A percentile compares a stretch with the other conserved stretches of the same genome.
Evolutionary conservation across 2,888 invertebrate species (phyloP).

Genomic region (Dicranocentrus wangi): DNA sequence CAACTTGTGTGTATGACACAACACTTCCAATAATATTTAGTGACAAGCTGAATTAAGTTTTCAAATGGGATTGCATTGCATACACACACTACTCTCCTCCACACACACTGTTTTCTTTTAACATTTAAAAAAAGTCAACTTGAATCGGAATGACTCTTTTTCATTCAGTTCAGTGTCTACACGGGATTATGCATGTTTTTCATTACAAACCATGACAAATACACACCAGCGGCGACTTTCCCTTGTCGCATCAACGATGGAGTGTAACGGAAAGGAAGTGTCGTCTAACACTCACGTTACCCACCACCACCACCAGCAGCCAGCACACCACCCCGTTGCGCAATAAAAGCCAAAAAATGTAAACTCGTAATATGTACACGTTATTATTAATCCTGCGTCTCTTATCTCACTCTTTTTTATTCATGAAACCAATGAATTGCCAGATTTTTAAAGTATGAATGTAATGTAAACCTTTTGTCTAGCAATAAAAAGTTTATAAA

Average conservation of each 20-base stretch:
- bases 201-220: background rate
- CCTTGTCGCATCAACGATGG: background rate
- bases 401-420: constrained; percentile 1
- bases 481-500: constrained; percentile 8
- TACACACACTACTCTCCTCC: too few relatives aligned
- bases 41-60: constrained; percentile 47
- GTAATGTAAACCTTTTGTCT: constrained; percentile 44
- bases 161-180: too few relatives aligned
- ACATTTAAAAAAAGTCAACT: too few relatives aligned
- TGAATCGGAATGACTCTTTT: too few relatives aligned
- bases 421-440: constrained; percentile 42
- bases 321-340: constrained; percentile 26
- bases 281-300: background rate
- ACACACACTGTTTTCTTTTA: too few relatives aligned
- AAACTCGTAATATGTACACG: background rate
- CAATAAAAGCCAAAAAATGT: constrained; percentile 1
- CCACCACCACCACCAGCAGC: constrained; percentile 1
- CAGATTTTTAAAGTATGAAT: constrained; percentile 22
- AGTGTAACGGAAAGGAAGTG: constrained; percentile 12
- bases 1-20: constrained; percentile 21
- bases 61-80: constrained; percentile 28
- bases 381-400: background rate
- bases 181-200: too few relatives aligned
- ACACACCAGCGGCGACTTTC: background rate
- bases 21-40: constrained; percentile 8